Evolutionary conservation across 2,888 invertebrate genomes (phyloP), one percentile per base, ranked within the genome.

Genomic region (Eurois occulta): DNA sequence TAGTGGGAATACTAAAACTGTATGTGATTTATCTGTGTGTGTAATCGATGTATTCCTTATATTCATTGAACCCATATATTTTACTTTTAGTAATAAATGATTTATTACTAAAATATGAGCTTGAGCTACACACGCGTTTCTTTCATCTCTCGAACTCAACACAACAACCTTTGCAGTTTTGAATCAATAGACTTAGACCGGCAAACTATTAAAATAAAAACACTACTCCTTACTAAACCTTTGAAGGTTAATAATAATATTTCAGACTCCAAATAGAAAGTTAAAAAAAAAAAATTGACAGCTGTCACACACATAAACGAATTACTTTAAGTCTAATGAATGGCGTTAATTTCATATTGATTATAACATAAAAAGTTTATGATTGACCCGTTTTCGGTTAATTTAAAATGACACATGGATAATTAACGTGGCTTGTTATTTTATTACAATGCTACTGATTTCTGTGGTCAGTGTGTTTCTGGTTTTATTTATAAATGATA

Each of bases 301-400:
- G 52, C 72, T 55, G 73, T 55, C 73, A 1, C 24, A 18, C 2
- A 43, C 32, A 72, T 35, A 55, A 46, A 66, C 58, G 18, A 65
- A 72, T 55, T 35, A 81, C 35, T 58, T 68, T 60, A 18, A 74
- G 48, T 52, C 62, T 32, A 72, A 62, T 62, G 28, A 72, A 70
- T 48, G 41, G 28, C 24, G 21, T 62, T 71, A 13, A 72, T 83
- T 70, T 48, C 55, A 65, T 62, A 43, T 60, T 60, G 3, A 32
- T 60, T 58, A 58, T 55, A 55, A 66, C 41, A 32, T 18, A 5
- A 67, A 70, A 78, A 78, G 24, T 52, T 64, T 41, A 70, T 72
- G 79, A 83, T 64, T 83, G 72, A 73, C 73, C 46, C 58, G 72
- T 71, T 83, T 78, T 52, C 75, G 64, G 65, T 79, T 70, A 60